phyloP scores from a whole-genome alignment of 1,140 invertebrate species.

The Chymomyza costata region DNA sequence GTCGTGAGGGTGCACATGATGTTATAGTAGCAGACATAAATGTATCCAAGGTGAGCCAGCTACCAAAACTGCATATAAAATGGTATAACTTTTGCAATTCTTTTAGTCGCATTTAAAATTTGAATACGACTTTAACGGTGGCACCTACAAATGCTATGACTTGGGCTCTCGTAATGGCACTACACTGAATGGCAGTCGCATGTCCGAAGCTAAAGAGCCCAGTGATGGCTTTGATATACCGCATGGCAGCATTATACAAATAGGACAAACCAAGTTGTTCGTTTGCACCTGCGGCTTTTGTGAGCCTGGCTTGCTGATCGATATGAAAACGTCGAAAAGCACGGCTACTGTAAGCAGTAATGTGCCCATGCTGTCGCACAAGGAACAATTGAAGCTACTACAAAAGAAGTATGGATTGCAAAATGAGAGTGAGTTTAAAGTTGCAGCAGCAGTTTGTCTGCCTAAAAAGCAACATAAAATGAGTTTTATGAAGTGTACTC shows the following conservation, averaged over 20 bases:
- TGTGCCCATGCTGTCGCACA: slow-evolving; percentile 74
- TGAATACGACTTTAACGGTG: slow-evolving; percentile 79
- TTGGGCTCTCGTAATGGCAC: slow-evolving; percentile 92
- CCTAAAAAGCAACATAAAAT: no score
- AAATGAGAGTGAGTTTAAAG: slow-evolving; percentile 76
- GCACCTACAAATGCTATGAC: slow-evolving; percentile 84
- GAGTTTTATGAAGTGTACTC: no score
- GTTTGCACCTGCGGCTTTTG: slow-evolving; percentile 91
- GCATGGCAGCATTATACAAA: slow-evolving; percentile 85
- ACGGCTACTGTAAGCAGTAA: slow-evolving; percentile 9
- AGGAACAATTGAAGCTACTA: slow-evolving; percentile 84
- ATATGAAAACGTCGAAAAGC: slow-evolving; percentile 14
- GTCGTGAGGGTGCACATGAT: slow-evolving; percentile 86
- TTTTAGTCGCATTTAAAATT: slow-evolving; percentile 86
- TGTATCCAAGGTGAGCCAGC: slow-evolving; percentile 83
- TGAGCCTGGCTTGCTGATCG: slow-evolving; percentile 87
- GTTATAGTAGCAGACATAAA: slow-evolving; percentile 87
- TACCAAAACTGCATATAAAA: background rate
- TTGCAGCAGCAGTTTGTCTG: slow-evolving; percentile 10
- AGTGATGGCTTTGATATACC: slow-evolving; percentile 80
- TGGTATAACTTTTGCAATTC: background rate
- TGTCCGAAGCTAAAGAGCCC: slow-evolving; percentile 83
- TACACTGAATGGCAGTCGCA: slow-evolving; percentile 84
- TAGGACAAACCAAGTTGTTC: slow-evolving; percentile 84
- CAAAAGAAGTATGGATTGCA: slow-evolving; percentile 89